phyloP scores from a whole-genome alignment of 1,140 invertebrate genomes.

The Neotoxoptera formosana region DNA sequence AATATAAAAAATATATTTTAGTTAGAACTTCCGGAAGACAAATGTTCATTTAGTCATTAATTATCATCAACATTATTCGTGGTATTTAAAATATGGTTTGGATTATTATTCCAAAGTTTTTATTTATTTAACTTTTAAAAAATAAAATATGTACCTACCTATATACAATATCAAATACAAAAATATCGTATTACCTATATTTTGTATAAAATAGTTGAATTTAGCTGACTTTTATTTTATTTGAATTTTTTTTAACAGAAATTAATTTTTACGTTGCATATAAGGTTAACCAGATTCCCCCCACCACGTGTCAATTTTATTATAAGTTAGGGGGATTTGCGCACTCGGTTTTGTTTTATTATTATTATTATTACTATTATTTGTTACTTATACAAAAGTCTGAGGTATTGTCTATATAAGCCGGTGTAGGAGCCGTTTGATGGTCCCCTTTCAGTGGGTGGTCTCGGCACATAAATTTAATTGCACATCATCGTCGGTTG shows the following conservation, averaged over 20 bases:
- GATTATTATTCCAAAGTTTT: background rate
- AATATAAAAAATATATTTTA: background rate
- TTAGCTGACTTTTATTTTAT: background rate
- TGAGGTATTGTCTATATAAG: slow-evolving; percentile 49
- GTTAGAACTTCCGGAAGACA: background rate
- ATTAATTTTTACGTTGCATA: background rate
- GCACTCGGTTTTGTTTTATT: background rate
- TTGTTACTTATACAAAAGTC: slow-evolving; percentile 38
- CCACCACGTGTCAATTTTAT: background rate
- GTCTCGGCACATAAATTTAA: slow-evolving; percentile 58
- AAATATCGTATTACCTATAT: background rate
- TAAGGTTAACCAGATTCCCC: background rate
- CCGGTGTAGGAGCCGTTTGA: slow-evolving; percentile 29
- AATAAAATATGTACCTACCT: background rate
- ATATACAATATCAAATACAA: background rate
- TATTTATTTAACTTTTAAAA: background rate
- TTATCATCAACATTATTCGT: background rate
- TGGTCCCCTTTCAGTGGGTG: slow-evolving; percentile 50
- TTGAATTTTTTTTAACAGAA: background rate
- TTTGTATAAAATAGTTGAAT: background rate
- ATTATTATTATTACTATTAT: background rate
- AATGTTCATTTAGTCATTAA: background rate
- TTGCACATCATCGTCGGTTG: slow-evolving; percentile 54
- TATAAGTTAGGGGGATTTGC: slow-evolving; percentile 14
- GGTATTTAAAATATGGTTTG: too few species aligned